These are phyloP conservation scores for Butastur rufipennis DNA, from an alignment of 2,113 vertebrate species.

Conservation along the genomic window DNA sequence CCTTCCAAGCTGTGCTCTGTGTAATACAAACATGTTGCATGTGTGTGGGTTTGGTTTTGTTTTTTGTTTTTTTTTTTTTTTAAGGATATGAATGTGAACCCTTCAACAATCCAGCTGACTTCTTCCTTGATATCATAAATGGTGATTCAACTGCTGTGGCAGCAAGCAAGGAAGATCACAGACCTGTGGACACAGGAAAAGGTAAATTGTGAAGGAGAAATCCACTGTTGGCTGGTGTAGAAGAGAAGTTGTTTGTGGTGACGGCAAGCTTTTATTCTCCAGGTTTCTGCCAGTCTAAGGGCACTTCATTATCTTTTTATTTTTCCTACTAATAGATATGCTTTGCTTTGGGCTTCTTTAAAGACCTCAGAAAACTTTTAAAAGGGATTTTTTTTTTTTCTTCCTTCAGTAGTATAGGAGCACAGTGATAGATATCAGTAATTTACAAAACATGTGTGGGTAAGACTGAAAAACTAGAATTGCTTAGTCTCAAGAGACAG, in stretches of 20 bases:
- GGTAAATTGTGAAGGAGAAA: not conserved
- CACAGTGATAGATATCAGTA: not conserved
- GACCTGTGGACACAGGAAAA: not conserved
- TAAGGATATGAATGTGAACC: constrained; percentile 70
- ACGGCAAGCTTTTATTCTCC: constrained; percentile 57
- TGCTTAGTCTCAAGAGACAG: not conserved
- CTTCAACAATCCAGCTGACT: constrained; percentile 73
- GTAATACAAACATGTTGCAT: not conserved
- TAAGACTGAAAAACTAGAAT: not conserved
- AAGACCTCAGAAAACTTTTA: not conserved
- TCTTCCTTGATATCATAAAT: constrained; percentile 71
- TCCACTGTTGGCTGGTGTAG: not conserved
- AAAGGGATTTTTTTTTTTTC: not conserved
- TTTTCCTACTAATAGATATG: not conserved
- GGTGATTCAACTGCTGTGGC: constrained; percentile 68
- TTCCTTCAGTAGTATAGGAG: not conserved
- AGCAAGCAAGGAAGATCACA: constrained; percentile 2
- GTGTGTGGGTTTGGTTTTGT: not conserved
- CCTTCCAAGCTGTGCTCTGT: not conserved
- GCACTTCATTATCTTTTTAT: not conserved
- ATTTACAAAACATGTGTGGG: not conserved
- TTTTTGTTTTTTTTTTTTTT: not conserved
- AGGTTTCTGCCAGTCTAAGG: not conserved
- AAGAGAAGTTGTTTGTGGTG: constrained; percentile 46
- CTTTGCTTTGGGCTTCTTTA: not conserved